A percentile compares a stretch with the other conserved stretches of the same genome.
phyloP scores from a whole-genome alignment of 2,113 vertebrate species.

The Formicarius rufipectus region DNA sequence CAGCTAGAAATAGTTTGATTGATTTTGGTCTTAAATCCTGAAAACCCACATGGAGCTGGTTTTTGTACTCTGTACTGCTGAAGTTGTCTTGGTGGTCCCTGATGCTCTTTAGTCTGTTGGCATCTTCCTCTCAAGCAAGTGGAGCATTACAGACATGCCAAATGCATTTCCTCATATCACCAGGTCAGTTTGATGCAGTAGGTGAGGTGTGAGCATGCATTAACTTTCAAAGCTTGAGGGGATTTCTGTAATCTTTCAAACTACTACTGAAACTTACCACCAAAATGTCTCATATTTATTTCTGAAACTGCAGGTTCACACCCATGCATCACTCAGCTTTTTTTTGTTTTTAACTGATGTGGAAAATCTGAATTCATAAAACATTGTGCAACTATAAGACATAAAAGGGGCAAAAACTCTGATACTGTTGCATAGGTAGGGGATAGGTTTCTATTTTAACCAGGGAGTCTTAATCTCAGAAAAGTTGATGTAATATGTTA shows the following conservation, averaged over 20 bases:
- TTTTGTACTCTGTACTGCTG: not conserved
- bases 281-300: not conserved
- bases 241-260: not conserved
- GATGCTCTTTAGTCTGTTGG: not conserved
- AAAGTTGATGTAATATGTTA: not conserved
- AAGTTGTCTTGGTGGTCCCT: not conserved
- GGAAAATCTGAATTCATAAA: not conserved
- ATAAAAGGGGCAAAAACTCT: not conserved
- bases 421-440: not conserved
- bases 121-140: not conserved
- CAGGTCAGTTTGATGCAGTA: not conserved
- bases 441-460: not conserved
- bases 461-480: not conserved
- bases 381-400: no score
- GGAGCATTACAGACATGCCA: not conserved
- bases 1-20: not conserved
- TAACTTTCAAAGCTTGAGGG: not conserved
- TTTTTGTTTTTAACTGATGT: not conserved
- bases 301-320: not conserved
- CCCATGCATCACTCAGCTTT: not conserved
- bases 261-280: not conserved
- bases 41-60: not conserved
- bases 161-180: rapidly evolving
- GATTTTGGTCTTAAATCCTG: not conserved
- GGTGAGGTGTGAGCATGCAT: not conserved